Base-by-base conservation (phyloP, 1,140 invertebrate species). In the Lucilia sericata region DNA sequence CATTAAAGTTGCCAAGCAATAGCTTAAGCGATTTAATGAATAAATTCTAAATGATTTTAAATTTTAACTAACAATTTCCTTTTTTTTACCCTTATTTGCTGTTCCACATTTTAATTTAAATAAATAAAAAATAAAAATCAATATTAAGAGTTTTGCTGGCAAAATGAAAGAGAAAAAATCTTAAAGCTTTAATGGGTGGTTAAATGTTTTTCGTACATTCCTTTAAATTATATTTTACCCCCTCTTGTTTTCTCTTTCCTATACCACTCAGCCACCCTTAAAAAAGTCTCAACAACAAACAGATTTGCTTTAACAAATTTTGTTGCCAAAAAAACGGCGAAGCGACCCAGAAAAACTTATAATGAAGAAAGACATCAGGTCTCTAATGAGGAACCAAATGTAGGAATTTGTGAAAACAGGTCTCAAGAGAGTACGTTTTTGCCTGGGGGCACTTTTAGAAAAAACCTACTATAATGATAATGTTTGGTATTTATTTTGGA, bases 161-260 rank as follows among this genome's bases (percentile, higher is more conserved):
- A 36, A 36, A 36, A 3, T 4, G 3, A 36, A n/a, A n/a, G n/a
- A n/a, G n/a, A 21, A 21, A 70, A 21, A 19, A 9, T n/a, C 60
- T 21, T 70, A 70, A 70, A 70, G 60, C 60, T 70, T 70, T 21
- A 70, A 70, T 21, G 60, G n/a, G 60, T 70, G 60, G 60, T 70
- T 70, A 70, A 21, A 70, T 13, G 14, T 51, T 51, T 51, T 51
- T 4, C 5, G 2, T 13, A 51, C 49, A 51, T 51, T 51, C 49
- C 49, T 70, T 70, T 70, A 21, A 70, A 70, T 70, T 70, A 13
- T 51, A 51, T n/a, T 51, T 21, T 70, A 21, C n/a, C 19, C n/a
- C n/a, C n/a, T n/a, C n/a, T n/a, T n/a, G n/a, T n/a, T n/a, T n/a
- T n/a, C n/a, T n/a, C n/a, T n/a, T n/a, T n/a, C 8, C 60, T 70